Conservation (phyloP, 1,140 invertebrate species). For the Pectinophora gossypiella region DNA sequence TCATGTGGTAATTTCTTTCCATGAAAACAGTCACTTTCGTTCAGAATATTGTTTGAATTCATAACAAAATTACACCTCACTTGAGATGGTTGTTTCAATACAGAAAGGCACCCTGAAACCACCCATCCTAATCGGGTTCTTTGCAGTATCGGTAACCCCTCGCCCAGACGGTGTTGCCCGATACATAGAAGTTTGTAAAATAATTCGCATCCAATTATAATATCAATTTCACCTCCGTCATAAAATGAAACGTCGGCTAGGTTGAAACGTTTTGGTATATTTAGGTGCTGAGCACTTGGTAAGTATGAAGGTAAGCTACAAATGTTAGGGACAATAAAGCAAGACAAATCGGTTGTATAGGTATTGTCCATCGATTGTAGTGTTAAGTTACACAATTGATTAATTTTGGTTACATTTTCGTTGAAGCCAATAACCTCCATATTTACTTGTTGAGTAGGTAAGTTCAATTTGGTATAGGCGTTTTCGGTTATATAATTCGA, state of each 20-base stretch:
- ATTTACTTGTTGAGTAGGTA: not conserved
- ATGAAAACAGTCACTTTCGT: not conserved
- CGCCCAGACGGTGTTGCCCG: not conserved
- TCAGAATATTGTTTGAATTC: not conserved
- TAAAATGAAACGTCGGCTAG: not conserved
- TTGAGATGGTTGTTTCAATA: not conserved
- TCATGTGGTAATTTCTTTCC: not conserved
- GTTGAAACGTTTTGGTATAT: constrained; percentile 3
- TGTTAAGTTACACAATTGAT: not conserved
- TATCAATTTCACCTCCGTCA: constrained; percentile 1
- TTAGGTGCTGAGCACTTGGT: not conserved
- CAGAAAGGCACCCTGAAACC: not conserved
- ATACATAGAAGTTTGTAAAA: constrained; percentile 5
- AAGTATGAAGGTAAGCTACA: not conserved
- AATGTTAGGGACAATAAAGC: constrained; percentile 5
- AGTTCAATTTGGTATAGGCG: not conserved
- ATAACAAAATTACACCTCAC: not conserved
- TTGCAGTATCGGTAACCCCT: not conserved
- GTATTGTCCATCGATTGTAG: not conserved
- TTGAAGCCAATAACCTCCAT: constrained; percentile 3
- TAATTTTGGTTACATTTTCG: not conserved
- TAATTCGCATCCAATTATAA: not conserved
- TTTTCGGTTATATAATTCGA: not conserved
- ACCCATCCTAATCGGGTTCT: not conserved
- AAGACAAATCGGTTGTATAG: not conserved